Conservation (phyloP, 2,888 invertebrate genomes). For the Chelonus formosanus region DNA sequence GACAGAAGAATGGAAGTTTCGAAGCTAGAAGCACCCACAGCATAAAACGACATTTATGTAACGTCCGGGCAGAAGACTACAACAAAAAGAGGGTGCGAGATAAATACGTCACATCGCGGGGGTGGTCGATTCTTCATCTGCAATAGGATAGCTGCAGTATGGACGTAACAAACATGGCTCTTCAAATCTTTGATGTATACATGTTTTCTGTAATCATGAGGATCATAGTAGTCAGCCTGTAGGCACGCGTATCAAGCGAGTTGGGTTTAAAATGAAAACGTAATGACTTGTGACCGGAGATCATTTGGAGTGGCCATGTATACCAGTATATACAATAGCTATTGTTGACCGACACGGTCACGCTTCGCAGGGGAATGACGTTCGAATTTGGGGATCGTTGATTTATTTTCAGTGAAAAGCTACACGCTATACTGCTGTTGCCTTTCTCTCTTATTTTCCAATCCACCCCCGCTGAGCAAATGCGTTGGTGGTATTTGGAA, state of each 20-base stretch:
- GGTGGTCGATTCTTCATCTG: slow-evolving; percentile 15
- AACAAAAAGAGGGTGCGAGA: slow-evolving; percentile 20
- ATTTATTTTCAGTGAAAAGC: slow-evolving; percentile 25
- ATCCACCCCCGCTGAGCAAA: neutral
- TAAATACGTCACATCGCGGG: slow-evolving; percentile 31
- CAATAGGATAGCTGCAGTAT: neutral
- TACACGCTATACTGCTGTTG: neutral
- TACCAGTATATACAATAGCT: slow-evolving; percentile 53
- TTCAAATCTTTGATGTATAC: slow-evolving; percentile 25
- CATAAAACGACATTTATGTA: slow-evolving; percentile 11
- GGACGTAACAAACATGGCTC: neutral
- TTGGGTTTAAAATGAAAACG: slow-evolving; percentile 60
- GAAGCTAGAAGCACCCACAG: slow-evolving; percentile 9
- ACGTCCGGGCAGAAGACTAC: slow-evolving; percentile 13
- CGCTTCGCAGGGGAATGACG: slow-evolving; percentile 55
- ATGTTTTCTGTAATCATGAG: slow-evolving; percentile 41
- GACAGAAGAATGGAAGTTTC: slow-evolving; percentile 15
- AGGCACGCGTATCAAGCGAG: slow-evolving; percentile 30
- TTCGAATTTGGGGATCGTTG: slow-evolving; percentile 37
- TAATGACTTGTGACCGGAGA: slow-evolving; percentile 64
- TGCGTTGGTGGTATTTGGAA: no score
- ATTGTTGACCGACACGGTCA: slow-evolving; percentile 63
- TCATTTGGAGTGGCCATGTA: slow-evolving; percentile 57
- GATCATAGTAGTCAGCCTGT: slow-evolving; percentile 30
- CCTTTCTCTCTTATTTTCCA: neutral